Evolutionary conservation across 2,888 invertebrate genomes (phyloP), one percentile per base, ranked within the genome.

Genomic region (Steinernema scapterisci): DNA sequence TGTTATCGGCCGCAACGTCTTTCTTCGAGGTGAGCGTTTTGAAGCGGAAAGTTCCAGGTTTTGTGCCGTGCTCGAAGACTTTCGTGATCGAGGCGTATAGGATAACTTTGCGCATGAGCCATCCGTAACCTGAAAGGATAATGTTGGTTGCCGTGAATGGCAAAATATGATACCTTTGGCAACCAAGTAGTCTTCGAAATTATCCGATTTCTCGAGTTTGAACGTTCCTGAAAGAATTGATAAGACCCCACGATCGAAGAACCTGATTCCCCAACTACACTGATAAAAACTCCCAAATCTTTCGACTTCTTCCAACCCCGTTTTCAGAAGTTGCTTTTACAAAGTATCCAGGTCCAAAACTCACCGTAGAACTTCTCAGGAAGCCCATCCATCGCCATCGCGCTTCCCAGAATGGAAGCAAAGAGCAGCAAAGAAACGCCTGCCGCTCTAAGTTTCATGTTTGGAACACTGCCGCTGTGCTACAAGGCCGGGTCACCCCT

Each of bases 321-420:
- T n/a, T n/a, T n/a, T n/a, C n/a, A n/a, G n/a, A n/a, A n/a, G n/a
- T n/a, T n/a, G n/a, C n/a, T n/a, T n/a, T n/a, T n/a, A n/a, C n/a
- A n/a, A n/a, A n/a, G n/a, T n/a, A n/a, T n/a, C n/a, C n/a, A n/a
- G n/a, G n/a, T n/a, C n/a, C n/a, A n/a, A 54, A 25, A 25, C 16
- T 77, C 80, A 51, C 83, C 83, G 75, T 82, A 83, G 78, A 76
- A 83, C 76, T 82, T 79, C 9, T 82, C 82, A 1, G 83, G 83
- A 13, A 83, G 78, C 31, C 23, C 71, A 72, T 80, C 21, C 27
- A 75, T 46, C 13, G 43, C 48, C 38, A 63, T 74, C 45, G 75
- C 48, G 48, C 48, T 48, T 13, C 19, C n/a, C 16, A 48, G 6
- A 13, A 48, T 16, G 5, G n/a, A 6, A 16, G 48, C 48, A 5